Percentiles rank a stretch among this genome's conserved stretches.
These are phyloP conservation scores for Adela reaumurella DNA, from an alignment of 2,888 invertebrate genomes.

Conservation along the genomic window DNA sequence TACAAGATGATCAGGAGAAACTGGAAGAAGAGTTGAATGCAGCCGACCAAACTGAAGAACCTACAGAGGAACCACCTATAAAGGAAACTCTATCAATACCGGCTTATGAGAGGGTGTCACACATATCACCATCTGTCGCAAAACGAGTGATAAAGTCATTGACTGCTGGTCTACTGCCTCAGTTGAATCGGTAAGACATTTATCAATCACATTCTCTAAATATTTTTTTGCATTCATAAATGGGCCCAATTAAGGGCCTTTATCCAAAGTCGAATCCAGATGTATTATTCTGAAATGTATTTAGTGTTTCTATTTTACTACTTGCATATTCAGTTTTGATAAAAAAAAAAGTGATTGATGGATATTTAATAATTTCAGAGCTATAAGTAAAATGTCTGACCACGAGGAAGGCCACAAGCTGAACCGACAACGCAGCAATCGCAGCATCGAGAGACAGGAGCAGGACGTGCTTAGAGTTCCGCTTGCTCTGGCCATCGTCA, in stretches of 20 bases:
- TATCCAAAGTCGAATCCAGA: no score
- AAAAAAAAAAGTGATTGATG: no score
- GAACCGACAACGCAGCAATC: slow-evolving; percentile 64
- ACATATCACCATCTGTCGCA: slow-evolving; percentile 68
- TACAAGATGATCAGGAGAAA: slow-evolving; percentile 18
- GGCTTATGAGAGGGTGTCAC: slow-evolving; percentile 42
- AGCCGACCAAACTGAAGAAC: slow-evolving; percentile 34
- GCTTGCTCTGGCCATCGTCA: slow-evolving; percentile 88
- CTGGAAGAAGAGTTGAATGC: slow-evolving; percentile 31
- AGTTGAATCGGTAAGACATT: slow-evolving; percentile 65
- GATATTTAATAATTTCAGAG: slow-evolving; percentile 24
- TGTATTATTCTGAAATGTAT: no score
- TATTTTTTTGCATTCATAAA: no score
- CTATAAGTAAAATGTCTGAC: slow-evolving; percentile 57
- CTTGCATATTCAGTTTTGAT: no score
- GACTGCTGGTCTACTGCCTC: slow-evolving; percentile 70
- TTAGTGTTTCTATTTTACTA: no score
- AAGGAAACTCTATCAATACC: slow-evolving; percentile 25
- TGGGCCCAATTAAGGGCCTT: no score
- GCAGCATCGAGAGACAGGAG: slow-evolving; percentile 70
- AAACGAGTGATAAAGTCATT: slow-evolving; percentile 71
- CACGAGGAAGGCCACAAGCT: slow-evolving; percentile 76
- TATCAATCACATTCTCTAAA: no score
- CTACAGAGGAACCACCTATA: slow-evolving; percentile 24
- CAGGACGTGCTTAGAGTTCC: slow-evolving; percentile 89